These are phyloP conservation scores for Romanomermis culicivorax DNA, from an alignment of 2,888 invertebrate species.

Conservation along the genomic window DNA sequence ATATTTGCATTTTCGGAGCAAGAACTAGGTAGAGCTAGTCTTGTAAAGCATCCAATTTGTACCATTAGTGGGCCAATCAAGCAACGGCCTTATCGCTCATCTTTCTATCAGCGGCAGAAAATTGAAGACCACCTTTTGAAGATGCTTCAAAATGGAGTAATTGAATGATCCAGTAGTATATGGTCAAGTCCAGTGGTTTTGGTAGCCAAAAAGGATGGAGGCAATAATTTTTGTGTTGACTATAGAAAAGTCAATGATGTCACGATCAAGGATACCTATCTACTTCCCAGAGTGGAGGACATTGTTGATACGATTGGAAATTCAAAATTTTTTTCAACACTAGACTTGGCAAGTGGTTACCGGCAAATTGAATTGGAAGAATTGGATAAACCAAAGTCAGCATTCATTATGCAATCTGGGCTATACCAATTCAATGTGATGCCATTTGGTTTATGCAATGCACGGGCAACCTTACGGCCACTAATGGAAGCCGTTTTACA, in stretches of 20 bases:
- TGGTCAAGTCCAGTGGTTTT: slow-evolving; percentile 26
- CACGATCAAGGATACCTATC: slow-evolving; percentile 12
- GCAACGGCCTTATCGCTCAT: no score
- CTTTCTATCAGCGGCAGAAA: no score
- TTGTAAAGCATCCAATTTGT: not conserved
- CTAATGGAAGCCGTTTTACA: slow-evolving; percentile 15
- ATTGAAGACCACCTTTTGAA: not conserved
- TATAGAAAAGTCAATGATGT: slow-evolving; percentile 15
- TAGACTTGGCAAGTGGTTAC: slow-evolving; percentile 14
- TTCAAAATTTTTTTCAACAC: slow-evolving; percentile 9
- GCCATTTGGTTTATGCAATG: slow-evolving; percentile 18
- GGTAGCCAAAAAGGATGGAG: slow-evolving; percentile 22
- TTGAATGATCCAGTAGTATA: slow-evolving; percentile 19
- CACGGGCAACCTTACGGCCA: slow-evolving; percentile 16
- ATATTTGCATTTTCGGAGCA: not conserved
- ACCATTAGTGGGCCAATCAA: not conserved
- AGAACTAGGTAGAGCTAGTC: not conserved
- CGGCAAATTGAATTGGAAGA: slow-evolving; percentile 13
- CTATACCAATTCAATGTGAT: slow-evolving; percentile 18
- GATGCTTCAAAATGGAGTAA: slow-evolving; percentile 3
- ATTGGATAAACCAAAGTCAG: slow-evolving; percentile 14
- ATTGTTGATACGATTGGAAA: slow-evolving; percentile 7
- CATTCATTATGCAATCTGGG: slow-evolving; percentile 15
- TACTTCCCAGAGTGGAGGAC: slow-evolving; percentile 12
- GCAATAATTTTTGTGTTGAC: slow-evolving; percentile 16